phyloP scores from a whole-genome alignment of 2,113 vertebrate species.

The Sinocyclocheilus grahami region DNA sequence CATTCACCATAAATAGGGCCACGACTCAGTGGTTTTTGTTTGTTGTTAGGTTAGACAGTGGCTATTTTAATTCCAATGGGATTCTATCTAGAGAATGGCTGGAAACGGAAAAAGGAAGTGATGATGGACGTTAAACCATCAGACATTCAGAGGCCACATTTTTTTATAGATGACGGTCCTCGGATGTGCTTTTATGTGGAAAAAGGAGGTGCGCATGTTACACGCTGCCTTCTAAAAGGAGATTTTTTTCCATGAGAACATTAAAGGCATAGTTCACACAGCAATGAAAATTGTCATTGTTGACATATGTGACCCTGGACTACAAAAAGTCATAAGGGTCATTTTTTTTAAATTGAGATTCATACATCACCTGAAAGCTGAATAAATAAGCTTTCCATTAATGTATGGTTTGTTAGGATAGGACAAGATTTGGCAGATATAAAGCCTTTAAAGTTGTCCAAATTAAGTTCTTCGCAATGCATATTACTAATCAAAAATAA shows the following conservation, averaged over 20 bases:
- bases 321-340: too few species aligned
- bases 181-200: constrained; percentile 24
- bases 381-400: too few species aligned
- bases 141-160: constrained; percentile 16
- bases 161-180: background rate
- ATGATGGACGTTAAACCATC: constrained; percentile 61
- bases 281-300: background rate
- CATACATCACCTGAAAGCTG: too few species aligned
- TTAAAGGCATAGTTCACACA: background rate
- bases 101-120: constrained; percentile 70
- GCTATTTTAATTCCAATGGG: constrained; percentile 59
- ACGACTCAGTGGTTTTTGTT: constrained; percentile 60
- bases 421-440: too few species aligned
- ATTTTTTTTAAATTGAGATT: too few species aligned
- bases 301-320: background rate
- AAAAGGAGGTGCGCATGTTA: constrained; percentile 3
- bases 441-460: too few species aligned
- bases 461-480: too few species aligned
- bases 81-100: constrained; percentile 69
- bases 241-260: constrained; percentile 1
- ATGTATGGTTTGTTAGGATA: too few species aligned
- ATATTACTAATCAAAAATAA: too few species aligned
- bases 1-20: constrained; percentile 68
- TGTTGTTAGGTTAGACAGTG: constrained; percentile 44
- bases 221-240: background rate